Evolutionary conservation across 2,888 invertebrate genomes (phyloP).

Genomic region (Morpho helenor): DNA sequence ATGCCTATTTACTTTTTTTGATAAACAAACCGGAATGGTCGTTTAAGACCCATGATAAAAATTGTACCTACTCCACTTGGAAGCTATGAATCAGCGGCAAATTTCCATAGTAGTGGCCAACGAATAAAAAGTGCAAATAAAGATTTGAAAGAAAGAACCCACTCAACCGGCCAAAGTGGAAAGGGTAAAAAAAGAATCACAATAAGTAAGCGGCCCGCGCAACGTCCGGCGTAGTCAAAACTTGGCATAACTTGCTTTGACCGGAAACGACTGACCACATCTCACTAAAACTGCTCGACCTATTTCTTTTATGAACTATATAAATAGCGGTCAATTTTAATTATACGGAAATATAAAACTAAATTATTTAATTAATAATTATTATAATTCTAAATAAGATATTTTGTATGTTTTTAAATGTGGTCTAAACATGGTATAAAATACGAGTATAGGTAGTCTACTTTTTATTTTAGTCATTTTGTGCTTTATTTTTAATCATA

Average conservation of each 20-base stretch:
- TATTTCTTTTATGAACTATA: neutral
- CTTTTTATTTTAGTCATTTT: too few species aligned
- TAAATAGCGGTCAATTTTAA: neutral
- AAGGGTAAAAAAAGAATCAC: slow-evolving; percentile 60
- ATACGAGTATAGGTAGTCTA: too few species aligned
- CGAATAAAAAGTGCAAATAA: slow-evolving; percentile 55
- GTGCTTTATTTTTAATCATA: too few species aligned
- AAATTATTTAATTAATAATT: too few species aligned
- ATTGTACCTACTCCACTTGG: slow-evolving; percentile 8
- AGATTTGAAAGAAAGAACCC: slow-evolving; percentile 52
- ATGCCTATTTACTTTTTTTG: too few species aligned
- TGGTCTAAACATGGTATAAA: too few species aligned
- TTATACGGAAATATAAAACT: too few species aligned
- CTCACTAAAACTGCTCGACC: slow-evolving; percentile 35
- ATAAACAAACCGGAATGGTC: neutral
- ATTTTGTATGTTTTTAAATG: too few species aligned
- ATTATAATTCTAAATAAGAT: too few species aligned
- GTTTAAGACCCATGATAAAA: slow-evolving; percentile 4
- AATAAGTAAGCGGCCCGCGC: slow-evolving; percentile 52
- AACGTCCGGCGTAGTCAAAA: slow-evolving; percentile 55
- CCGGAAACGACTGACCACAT: slow-evolving; percentile 44
- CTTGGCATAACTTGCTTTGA: slow-evolving; percentile 49
- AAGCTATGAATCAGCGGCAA: slow-evolving; percentile 40
- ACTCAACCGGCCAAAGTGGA: slow-evolving; percentile 55
- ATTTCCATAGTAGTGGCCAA: slow-evolving; percentile 55